Evolutionary conservation across 2,888 invertebrate species (phyloP), one percentile per base, ranked within the genome.

Genomic region (Sympetrum striolatum): DNA sequence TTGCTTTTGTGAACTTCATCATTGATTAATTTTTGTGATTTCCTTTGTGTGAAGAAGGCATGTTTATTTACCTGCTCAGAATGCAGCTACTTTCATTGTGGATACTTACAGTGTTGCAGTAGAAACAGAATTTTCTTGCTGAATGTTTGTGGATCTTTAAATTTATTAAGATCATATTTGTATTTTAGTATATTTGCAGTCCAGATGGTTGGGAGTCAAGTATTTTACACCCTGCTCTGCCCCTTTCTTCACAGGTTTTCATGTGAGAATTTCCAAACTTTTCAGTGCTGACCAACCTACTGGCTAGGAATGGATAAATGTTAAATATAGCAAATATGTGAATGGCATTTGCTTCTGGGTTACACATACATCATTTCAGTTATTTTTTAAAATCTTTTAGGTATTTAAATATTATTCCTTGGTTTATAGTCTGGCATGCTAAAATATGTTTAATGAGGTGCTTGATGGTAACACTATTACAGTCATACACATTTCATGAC

Each of bases 211-310:
- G 86, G 86, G 86, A 86, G 86, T 86, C 60, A 60, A 25, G 60
- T 86, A 86, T 86, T 82, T 86, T 86, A 86, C 86, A 86, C 64
- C 60, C 64, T 60, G 60, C 86, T 86, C 31, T 86, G 86, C 35
- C 86, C 86, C 86, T 86, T 86, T 86, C 60, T 86, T 86, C 86
- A 86, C 86, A 86, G 86, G 86, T 86, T 86, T 86, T 86, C 86
- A 86, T 86, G 86, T 86, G 60, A 86, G 82, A 86, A 60, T 60
- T 86, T 86, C 60, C 86, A 86, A 39, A 86, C 60, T 86, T 86
- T 86, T 86, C 86, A 86, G 86, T 86, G 86, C 64, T 60, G 60
- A 86, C 86, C 60, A 60, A 86, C 86, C 86, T 86, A 86, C 86
- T 86, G 86, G 64, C 86, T 86, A 86, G 86, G 86, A 64, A 86